A percentile compares a stretch with the other conserved stretches of the same genome.
Evolutionary conservation across 2,797 vertebrate genomes (phyloP).

Genomic region (Arremon aurantiirostris): DNA sequence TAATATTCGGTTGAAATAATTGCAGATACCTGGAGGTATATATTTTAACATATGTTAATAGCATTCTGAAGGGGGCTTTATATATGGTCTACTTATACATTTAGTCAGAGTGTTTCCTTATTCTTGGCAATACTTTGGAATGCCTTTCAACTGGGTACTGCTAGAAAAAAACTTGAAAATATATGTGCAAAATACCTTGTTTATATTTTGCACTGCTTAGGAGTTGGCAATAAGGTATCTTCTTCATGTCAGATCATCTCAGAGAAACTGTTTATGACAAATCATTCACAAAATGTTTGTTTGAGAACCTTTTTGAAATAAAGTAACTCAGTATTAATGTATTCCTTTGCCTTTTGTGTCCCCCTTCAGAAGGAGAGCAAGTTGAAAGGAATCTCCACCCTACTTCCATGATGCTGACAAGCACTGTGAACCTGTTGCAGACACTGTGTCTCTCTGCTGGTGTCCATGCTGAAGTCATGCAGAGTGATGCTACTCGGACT

Average conservation of each 20-base stretch:
- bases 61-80: not conserved
- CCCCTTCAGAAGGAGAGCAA: slow-evolving; percentile 85
- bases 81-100: not conserved
- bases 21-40: not conserved
- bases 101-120: not conserved
- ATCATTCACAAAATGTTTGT: not conserved
- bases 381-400: slow-evolving; percentile 90
- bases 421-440: slow-evolving; percentile 93
- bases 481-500: slow-evolving; percentile 89
- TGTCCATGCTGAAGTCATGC: slow-evolving; percentile 91
- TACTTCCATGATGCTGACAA: slow-evolving; percentile 92
- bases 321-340: not conserved
- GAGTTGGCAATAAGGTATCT: not conserved
- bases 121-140: not conserved
- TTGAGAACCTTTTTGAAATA: not conserved
- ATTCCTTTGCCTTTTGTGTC: not conserved
- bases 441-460: slow-evolving; percentile 91
- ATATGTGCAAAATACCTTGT: not conserved
- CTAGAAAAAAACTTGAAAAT: not conserved
- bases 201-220: not conserved
- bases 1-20: not conserved
- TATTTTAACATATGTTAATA: not conserved
- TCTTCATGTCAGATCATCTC: not conserved
- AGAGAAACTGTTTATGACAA: not conserved
- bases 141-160: not conserved